Evolutionary conservation across 2,797 vertebrate species (phyloP).

Genomic region (Australoheros facetus): DNA sequence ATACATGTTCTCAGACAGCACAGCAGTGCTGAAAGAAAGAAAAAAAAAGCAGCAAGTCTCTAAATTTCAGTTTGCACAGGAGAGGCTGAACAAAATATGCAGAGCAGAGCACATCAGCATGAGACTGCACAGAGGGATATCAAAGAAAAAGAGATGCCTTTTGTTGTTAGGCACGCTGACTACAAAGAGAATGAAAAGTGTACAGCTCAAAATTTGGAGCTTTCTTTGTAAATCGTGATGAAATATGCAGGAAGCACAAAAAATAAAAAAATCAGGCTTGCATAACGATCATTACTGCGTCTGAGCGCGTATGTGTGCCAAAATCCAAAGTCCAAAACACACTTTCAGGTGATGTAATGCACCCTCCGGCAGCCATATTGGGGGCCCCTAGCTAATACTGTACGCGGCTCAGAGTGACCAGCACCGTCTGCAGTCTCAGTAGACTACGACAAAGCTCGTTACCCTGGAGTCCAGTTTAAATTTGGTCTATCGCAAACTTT

Average conservation of each 20-base stretch:
- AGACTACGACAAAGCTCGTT: background rate
- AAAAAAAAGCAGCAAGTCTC: background rate
- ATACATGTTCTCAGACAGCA: background rate
- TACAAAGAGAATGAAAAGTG: conserved; percentile 38
- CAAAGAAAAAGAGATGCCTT: conserved; percentile 19
- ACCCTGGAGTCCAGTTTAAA: background rate
- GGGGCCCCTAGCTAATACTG: background rate
- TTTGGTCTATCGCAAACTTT: background rate
- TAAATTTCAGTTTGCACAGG: conserved; percentile 13
- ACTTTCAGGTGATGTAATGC: conserved; percentile 20
- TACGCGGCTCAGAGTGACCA: conserved; percentile 4
- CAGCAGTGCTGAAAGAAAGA: background rate
- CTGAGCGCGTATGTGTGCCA: background rate
- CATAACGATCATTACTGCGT: conserved; percentile 20
- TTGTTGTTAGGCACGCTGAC: conserved; percentile 13
- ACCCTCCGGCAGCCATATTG: conserved; percentile 5
- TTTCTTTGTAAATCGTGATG: conserved; percentile 28
- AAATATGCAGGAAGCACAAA: conserved; percentile 45
- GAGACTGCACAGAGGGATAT: conserved; percentile 7
- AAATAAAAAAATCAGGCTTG: background rate
- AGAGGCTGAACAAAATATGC: conserved; percentile 39
- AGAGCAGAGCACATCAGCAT: conserved; percentile 19
- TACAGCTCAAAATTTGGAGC: background rate
- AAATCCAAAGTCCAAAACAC: conserved; percentile 6
- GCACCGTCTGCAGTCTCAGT: background rate